Percentiles rank a stretch among this genome's conserved stretches.
These are phyloP conservation scores for Drosophila hamatofila DNA, from an alignment of 2,888 invertebrate species.

Conservation along the genomic window DNA sequence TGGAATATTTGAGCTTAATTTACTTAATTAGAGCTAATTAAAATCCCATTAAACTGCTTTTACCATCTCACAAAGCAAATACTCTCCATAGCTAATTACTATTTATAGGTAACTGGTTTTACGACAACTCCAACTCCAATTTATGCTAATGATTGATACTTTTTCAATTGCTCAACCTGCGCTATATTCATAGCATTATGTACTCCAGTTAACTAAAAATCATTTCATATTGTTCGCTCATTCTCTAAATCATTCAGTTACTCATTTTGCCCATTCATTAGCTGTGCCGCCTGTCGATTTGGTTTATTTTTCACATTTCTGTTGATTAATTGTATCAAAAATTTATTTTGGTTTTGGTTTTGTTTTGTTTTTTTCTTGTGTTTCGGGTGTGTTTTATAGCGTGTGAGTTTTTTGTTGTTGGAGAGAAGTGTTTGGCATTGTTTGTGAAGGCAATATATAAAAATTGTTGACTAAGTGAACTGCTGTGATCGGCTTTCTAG, in stretches of 20 bases:
- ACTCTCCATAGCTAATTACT: background rate
- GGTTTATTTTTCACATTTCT: constrained; percentile 69
- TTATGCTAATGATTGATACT: constrained; percentile 2
- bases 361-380: background rate
- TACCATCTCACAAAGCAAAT: background rate
- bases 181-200: constrained; percentile 11
- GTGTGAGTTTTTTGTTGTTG: constrained; percentile 27
- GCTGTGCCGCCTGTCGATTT: constrained; percentile 54
- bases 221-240: constrained; percentile 42
- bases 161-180: constrained; percentile 11
- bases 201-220: constrained; percentile 37
- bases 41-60: background rate
- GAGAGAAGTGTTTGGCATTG: constrained; percentile 18
- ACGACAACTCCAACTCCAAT: background rate
- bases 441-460: constrained; percentile 41
- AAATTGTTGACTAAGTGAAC: constrained; percentile 17
- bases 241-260: constrained; percentile 21
- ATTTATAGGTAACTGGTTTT: constrained; percentile 1
- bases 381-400: constrained; percentile 28
- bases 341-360: constrained; percentile 21
- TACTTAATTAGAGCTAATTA: too few relatives aligned
- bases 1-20: background rate
- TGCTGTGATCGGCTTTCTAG: background rate
- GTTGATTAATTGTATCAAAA: constrained; percentile 67
- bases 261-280: constrained; percentile 67